Evolutionary conservation across 2,888 invertebrate species (phyloP).

Genomic region (Scelioninae gen. 1): DNA sequence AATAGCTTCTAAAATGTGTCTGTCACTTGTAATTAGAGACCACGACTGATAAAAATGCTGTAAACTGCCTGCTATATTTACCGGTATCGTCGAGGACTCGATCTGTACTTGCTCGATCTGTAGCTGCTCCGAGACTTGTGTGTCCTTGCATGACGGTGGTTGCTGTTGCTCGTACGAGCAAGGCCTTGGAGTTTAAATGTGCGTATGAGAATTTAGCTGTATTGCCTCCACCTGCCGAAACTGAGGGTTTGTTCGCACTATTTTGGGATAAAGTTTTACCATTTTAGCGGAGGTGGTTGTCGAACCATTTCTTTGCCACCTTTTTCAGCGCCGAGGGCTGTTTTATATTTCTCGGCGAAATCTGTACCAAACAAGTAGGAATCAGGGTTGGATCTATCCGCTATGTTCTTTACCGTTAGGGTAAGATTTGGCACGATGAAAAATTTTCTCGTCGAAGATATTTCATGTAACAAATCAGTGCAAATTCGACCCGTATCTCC

Average conservation of each 20-base stretch:
- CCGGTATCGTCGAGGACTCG: background rate
- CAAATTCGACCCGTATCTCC: too few species aligned
- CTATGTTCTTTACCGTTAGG: conserved; percentile 1
- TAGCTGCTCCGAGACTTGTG: conserved; percentile 13
- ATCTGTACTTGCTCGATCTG: background rate
- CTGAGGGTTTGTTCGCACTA: background rate
- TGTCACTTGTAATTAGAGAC: conserved; percentile 7
- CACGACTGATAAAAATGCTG: background rate
- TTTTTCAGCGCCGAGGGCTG: conserved; percentile 13
- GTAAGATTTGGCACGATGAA: background rate
- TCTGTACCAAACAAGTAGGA: conserved; percentile 3
- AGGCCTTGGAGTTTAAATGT: conserved; percentile 12
- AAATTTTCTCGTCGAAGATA: background rate
- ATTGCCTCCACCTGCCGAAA: too few species aligned
- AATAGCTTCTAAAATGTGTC: background rate
- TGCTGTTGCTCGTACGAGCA: background rate
- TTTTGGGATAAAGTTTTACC: background rate
- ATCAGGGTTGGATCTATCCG: background rate
- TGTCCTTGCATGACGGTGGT: background rate
- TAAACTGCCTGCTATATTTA: conserved; percentile 8
- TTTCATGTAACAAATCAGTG: too few species aligned
- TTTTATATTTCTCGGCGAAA: conserved; percentile 13
- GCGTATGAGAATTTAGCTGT: too few species aligned
- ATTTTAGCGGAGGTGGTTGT: too few species aligned
- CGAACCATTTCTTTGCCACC: background rate